Evolutionary conservation across 2,797 vertebrate genomes (phyloP).

Genomic region (Pygocentrus nattereri): DNA sequence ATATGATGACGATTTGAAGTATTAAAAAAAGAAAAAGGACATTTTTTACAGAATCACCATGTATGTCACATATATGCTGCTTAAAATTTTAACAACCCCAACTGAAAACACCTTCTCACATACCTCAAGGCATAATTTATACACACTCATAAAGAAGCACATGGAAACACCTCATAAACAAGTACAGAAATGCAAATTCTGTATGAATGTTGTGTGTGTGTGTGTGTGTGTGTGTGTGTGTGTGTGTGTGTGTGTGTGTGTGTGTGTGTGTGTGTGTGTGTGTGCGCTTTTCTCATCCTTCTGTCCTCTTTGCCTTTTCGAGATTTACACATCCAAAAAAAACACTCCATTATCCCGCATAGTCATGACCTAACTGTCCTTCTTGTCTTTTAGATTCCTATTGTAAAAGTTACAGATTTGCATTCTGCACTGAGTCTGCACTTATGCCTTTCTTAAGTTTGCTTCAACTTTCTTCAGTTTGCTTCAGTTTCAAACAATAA

Average conservation of each 20-base stretch:
- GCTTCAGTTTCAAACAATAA: too few species aligned
- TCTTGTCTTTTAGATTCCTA: not conserved
- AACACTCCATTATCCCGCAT: not conserved
- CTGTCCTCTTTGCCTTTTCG: not conserved
- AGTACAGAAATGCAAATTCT: not conserved
- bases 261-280: too few species aligned
- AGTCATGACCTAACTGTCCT: not conserved
- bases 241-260: too few species aligned
- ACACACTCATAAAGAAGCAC: not conserved
- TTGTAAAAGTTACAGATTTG: not conserved
- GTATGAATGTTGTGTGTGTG: too few species aligned
- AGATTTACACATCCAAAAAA: not conserved
- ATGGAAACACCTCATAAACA: not conserved
- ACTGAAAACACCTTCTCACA: too few species aligned
- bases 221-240: too few species aligned
- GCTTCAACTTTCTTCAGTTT: not conserved
- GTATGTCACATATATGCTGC: too few species aligned
- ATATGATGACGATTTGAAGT: too few species aligned
- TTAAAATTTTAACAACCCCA: too few species aligned
- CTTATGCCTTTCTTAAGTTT: not conserved
- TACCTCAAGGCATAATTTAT: too few species aligned
- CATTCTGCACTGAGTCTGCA: not conserved
- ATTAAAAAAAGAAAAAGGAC: too few species aligned
- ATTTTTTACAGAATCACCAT: too few species aligned
- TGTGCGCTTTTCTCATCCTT: conserved; percentile 18